phyloP scores from a whole-genome alignment of 1,140 invertebrate species.

The Augochlora pura region DNA sequence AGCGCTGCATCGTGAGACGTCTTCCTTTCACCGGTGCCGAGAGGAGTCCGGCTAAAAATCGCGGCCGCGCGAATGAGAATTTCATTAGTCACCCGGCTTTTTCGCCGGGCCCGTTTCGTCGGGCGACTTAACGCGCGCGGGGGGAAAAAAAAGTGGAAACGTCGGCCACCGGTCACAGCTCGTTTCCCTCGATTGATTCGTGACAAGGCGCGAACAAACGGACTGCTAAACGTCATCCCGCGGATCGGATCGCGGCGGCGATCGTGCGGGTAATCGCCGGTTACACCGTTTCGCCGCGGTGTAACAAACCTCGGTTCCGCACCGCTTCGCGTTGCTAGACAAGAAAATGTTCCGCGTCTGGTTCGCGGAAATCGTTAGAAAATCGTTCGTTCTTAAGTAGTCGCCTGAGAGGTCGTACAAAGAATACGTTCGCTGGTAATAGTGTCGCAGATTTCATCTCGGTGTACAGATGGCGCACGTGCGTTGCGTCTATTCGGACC shows the following conservation, averaged over 20 bases:
- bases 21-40: neutral
- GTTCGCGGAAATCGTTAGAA: neutral
- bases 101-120: constrained; percentile 35
- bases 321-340: neutral
- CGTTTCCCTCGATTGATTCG: constrained; percentile 53
- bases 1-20: neutral
- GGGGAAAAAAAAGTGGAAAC: constrained; percentile 41
- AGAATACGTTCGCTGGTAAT: too few relatives aligned
- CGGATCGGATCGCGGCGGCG: constrained; percentile 18
- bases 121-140: constrained; percentile 32
- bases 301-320: constrained; percentile 13
- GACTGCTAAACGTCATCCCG: constrained; percentile 32
- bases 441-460: too few relatives aligned
- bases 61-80: constrained; percentile 29
- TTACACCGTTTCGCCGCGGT: constrained; percentile 26
- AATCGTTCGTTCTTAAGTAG: too few relatives aligned
- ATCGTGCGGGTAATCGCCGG: constrained; percentile 24
- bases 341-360: neutral
- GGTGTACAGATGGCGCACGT: too few relatives aligned
- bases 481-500: too few relatives aligned
- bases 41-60: constrained; percentile 33
- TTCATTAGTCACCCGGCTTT: constrained; percentile 49
- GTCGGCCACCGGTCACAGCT: constrained; percentile 42
- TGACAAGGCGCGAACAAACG: constrained; percentile 37
- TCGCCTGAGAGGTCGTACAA: too few relatives aligned